phyloP scores from a whole-genome alignment of 2,888 invertebrate genomes.

The Scaptomyza polygonia region DNA sequence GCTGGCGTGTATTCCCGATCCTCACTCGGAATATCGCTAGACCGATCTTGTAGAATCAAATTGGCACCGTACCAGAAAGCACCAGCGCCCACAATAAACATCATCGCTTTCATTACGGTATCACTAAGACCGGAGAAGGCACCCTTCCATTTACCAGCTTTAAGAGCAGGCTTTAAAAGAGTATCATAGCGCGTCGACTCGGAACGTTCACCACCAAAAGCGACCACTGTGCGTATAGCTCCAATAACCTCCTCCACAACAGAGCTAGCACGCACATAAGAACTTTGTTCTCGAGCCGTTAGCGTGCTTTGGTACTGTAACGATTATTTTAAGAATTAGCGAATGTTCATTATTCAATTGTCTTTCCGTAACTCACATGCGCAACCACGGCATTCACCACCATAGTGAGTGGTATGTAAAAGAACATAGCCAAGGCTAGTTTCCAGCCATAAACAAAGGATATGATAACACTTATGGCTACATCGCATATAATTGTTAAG shows the following conservation, averaged over 20 bases:
- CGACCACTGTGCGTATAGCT: slow-evolving; percentile 90
- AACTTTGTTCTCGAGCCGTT: slow-evolving; percentile 87
- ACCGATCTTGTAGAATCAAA: slow-evolving; percentile 87
- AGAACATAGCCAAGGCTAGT: slow-evolving; percentile 90
- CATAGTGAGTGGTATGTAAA: slow-evolving; percentile 90
- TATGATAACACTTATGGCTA: slow-evolving; percentile 83
- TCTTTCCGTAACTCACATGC: slow-evolving; percentile 84
- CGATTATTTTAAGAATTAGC: background rate
- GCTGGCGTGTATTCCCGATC: slow-evolving; percentile 88
- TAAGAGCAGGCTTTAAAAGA: slow-evolving; percentile 86
- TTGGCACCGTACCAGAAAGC: slow-evolving; percentile 92
- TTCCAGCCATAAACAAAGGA: slow-evolving; percentile 93
- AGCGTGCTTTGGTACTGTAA: slow-evolving; percentile 87
- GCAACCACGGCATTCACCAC: slow-evolving; percentile 90
- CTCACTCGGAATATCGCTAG: slow-evolving; percentile 83
- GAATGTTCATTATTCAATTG: background rate
- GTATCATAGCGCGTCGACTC: slow-evolving; percentile 87
- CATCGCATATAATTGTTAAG: slow-evolving; percentile 86
- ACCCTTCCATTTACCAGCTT: slow-evolving; percentile 87
- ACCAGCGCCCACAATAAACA: slow-evolving; percentile 89
- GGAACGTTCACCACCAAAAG: slow-evolving; percentile 90
- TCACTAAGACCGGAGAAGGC: slow-evolving; percentile 88
- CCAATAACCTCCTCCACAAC: slow-evolving; percentile 91
- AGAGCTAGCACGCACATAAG: slow-evolving; percentile 90
- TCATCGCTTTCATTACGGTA: slow-evolving; percentile 89